Evolutionary conservation across 2,888 invertebrate species (phyloP), one percentile per base, ranked within the genome.

Genomic region (Empis livida): DNA sequence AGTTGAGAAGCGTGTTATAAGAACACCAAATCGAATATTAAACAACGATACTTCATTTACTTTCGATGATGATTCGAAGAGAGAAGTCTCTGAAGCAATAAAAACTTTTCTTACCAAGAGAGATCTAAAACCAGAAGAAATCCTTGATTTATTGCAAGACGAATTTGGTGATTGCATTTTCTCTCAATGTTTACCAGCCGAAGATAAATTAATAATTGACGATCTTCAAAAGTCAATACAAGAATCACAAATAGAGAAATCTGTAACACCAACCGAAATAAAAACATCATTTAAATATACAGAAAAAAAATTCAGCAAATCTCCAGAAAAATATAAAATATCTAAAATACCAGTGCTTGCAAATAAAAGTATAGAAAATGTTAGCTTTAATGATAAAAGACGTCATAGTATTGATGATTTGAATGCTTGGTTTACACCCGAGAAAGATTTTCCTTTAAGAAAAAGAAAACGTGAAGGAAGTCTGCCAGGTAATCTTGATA

Each of bases 381-480:
- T 44, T 10, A 11, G 15, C 16, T 40, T 15, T 5, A 43, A 41
- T 43, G 51, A 47, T 3, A 49, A 46, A 43, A 51, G 52, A 13
- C 45, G 54, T 16, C 52, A 53, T 20, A 54, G 54, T 37, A 56
- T 56, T 39, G 54, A 54, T 37, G 54, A 56, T 23, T 44, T 54
- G n/a, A 53, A 56, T 35, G 48, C 45, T 32, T 56, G 56, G 55
- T 56, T 56, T 43, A 46, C 50, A 20, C 47, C 42, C 2, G 17
- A 49, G 44, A 35, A 32, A 3, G 45, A 53, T n/a, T 16, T 43
- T 11, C 31, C 47, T 2, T 39, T 32, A 30, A 23, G 43, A n/a
- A 51, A 49, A 35, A 43, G 51, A 11, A 43, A 44, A 30, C 46
- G 51, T 15, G 51, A 51, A 30, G n/a, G 40, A 13, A 51, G 49